Base-by-base conservation (phyloP, 2,113 vertebrate genomes). In the Phaethon lepturus region DNA sequence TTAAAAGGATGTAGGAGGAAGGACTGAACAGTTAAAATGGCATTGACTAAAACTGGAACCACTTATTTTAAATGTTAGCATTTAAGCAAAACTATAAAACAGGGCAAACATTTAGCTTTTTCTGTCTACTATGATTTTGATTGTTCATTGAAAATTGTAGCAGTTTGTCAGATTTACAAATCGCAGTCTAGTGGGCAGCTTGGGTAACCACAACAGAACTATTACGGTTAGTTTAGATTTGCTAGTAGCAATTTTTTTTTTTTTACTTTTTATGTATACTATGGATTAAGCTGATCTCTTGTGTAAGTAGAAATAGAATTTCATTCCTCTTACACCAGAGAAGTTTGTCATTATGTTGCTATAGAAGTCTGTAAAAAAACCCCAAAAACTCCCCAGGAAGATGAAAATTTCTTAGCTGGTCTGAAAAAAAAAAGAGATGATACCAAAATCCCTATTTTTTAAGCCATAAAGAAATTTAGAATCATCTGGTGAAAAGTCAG, bases 1-100 rank as follows among this genome's bases (percentile, higher is more conserved):
- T 89, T 95, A 81, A 77, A 87, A 89, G 42, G 40, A 68, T 87
- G 86, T 93, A 68, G 95, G 64, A 87, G 33, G 60, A 84, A 95
- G 60, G 80, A 72, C 60, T 87, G 76, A 94, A 59, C 20, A 45
- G 64, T 91, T 91, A 81, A 92, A 93, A 92, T 62, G 79, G 35
- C 60, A 75, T 75, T 94, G 49, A 62, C 64, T 96, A 72, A 76
- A 93, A 91, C 38, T 58, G 17, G 58, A 94, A 58, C 59, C 18
- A 49, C 10, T 95, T 88, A 56, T 58, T 97, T 91, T 35, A 93
- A 93, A 91, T 78, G 76, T 67, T 60, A 92, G 24, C 33, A 64
- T 81, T 94, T 92, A 91, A 89, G 79, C 28, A 89, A 64, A 95
- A 44, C n/a, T 69, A 5, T 71, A 47, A 77, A 88, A 20, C 18